Evolutionary conservation across 2,888 invertebrate genomes (phyloP).

Genomic region (Nasonovia ribisnigri): DNA sequence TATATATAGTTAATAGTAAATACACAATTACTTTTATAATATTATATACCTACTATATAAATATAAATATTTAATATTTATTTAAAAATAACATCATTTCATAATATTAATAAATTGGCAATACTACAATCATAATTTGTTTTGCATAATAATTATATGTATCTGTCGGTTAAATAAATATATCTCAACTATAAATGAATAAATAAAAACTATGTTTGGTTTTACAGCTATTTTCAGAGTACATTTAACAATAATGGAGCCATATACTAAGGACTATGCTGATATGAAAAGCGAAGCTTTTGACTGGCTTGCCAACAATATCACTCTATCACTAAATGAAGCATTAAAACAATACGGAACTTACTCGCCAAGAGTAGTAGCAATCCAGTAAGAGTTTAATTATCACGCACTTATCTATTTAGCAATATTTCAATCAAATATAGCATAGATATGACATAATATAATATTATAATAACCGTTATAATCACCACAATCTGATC

Average conservation of each 20-base stretch:
- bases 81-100: too few relatives aligned
- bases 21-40: background rate
- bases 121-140: background rate
- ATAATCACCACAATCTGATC: background rate
- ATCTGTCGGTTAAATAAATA: background rate
- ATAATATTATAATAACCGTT: background rate
- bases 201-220: background rate
- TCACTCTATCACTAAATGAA: conserved; percentile 33
- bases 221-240: conserved; percentile 39
- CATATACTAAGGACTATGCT: conserved; percentile 47
- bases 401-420: background rate
- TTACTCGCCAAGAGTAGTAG: conserved; percentile 47
- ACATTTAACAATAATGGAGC: conserved; percentile 52
- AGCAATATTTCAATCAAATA: background rate
- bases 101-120: background rate
- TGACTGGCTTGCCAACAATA: conserved; percentile 39
- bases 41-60: background rate
- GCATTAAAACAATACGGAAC: conserved; percentile 16
- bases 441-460: background rate
- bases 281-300: conserved; percentile 46
- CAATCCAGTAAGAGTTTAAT: conserved; percentile 37
- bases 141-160: background rate
- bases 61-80: background rate
- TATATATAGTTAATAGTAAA: background rate
- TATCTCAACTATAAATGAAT: too few relatives aligned